These are phyloP conservation scores for Nasonia giraulti DNA, from an alignment of 1,140 invertebrate species.

Conservation along the genomic window DNA sequence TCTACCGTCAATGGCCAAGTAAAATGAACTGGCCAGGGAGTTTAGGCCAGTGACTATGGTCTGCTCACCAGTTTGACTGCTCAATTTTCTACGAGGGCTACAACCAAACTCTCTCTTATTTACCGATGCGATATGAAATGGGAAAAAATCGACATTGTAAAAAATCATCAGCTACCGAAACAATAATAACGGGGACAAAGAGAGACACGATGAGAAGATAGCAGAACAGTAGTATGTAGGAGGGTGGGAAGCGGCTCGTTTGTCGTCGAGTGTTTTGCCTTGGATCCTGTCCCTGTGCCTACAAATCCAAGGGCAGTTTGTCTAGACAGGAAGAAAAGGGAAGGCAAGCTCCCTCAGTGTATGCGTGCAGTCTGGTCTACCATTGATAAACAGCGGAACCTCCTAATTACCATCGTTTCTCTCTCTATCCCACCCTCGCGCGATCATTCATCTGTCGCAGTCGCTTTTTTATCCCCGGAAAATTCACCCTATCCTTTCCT, in stretches of 20 bases:
- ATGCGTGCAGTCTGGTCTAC: slow-evolving; percentile 31
- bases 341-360: background rate
- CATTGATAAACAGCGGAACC: slow-evolving; percentile 55
- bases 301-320: slow-evolving; percentile 45
- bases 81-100: too few relatives aligned
- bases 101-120: too few relatives aligned
- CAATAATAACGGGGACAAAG: too few relatives aligned
- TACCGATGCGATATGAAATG: too few relatives aligned
- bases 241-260: background rate
- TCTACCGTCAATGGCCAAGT: too few relatives aligned
- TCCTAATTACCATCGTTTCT: slow-evolving; percentile 50
- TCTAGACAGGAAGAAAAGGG: slow-evolving; percentile 56
- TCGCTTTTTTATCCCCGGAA: background rate
- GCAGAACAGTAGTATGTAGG: background rate
- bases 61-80: too few relatives aligned
- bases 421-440: background rate
- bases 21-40: too few relatives aligned
- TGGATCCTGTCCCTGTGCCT: too few relatives aligned
- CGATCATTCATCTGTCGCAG: background rate
- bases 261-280: background rate
- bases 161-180: too few relatives aligned
- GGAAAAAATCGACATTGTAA: too few relatives aligned
- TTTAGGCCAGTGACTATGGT: too few relatives aligned
- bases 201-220: too few relatives aligned
- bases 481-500: background rate